Evolutionary conservation across 1,140 invertebrate species (phyloP).

Genomic region (Halesus radiatus): DNA sequence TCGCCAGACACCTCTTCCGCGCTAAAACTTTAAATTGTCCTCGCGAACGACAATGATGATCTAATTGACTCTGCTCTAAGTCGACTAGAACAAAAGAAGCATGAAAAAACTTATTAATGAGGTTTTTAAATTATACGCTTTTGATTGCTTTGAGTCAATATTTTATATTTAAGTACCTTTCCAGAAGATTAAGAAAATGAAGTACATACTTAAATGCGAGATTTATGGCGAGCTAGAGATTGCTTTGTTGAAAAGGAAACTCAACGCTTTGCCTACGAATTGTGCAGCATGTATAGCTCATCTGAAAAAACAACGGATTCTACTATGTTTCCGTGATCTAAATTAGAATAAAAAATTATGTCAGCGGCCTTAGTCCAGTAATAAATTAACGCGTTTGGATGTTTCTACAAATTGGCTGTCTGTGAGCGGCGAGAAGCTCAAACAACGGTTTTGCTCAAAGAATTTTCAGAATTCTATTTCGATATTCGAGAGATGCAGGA

Average conservation of each 20-base stretch:
- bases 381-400: slow-evolving; percentile 17
- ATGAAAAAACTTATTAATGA: background rate
- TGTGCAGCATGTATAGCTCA: background rate
- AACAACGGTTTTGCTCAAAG: slow-evolving; percentile 27
- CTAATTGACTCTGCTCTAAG: background rate
- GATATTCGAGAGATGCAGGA: slow-evolving; percentile 30
- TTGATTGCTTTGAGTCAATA: background rate
- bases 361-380: background rate
- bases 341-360: slow-evolving; percentile 47
- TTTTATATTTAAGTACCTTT: background rate
- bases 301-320: background rate
- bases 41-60: background rate
- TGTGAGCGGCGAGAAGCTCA: background rate
- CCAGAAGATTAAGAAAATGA: background rate
- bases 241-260: background rate
- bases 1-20: background rate
- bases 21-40: background rate
- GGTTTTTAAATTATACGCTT: background rate
- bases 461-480: slow-evolving; percentile 23
- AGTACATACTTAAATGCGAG: background rate
- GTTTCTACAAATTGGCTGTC: slow-evolving; percentile 38
- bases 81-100: background rate
- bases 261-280: background rate
- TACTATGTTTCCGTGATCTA: slow-evolving; percentile 8
- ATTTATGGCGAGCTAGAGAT: background rate